Percentiles rank a stretch among this genome's conserved stretches.
These are phyloP conservation scores for Halcyon smyrnensis DNA, from an alignment of 2,797 vertebrate genomes.

Conservation along the genomic window DNA sequence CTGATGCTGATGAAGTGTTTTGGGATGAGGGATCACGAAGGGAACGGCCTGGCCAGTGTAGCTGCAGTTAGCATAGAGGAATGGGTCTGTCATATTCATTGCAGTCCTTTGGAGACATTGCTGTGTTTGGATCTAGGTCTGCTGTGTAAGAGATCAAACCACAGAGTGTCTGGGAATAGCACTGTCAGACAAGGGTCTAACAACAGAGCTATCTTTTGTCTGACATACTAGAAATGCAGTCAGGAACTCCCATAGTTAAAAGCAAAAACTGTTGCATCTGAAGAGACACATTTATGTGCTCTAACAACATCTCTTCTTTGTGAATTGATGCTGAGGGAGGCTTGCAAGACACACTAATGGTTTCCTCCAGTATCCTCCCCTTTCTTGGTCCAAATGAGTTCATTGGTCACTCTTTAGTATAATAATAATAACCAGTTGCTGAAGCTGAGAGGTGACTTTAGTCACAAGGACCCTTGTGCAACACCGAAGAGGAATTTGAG, in stretches of 20 bases:
- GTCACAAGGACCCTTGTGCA: not conserved
- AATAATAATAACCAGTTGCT: not conserved
- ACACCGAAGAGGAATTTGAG: not conserved
- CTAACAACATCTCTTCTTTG: not conserved
- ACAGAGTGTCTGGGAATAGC: not conserved
- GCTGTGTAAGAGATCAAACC: not conserved
- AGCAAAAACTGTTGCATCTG: not conserved
- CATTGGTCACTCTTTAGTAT: not conserved
- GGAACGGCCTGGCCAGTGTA: not conserved
- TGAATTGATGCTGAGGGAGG: not conserved
- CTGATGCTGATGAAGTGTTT: not conserved
- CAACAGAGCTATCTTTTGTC: not conserved
- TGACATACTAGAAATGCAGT: not conserved
- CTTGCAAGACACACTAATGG: not conserved
- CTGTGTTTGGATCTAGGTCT: not conserved
- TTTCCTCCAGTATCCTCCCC: not conserved
- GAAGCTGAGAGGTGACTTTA: not conserved
- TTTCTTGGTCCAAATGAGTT: not conserved
- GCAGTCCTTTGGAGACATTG: not conserved
- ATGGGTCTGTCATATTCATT: not conserved
- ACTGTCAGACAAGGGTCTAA: not conserved
- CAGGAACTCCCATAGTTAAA: not conserved
- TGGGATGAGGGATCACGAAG: fast-evolving
- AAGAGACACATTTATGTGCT: not conserved
- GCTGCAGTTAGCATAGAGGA: not conserved